Evolutionary conservation across 2,797 vertebrate species (phyloP), one percentile per base, ranked within the genome.

Genomic region (Anomalospiza imberbis): DNA sequence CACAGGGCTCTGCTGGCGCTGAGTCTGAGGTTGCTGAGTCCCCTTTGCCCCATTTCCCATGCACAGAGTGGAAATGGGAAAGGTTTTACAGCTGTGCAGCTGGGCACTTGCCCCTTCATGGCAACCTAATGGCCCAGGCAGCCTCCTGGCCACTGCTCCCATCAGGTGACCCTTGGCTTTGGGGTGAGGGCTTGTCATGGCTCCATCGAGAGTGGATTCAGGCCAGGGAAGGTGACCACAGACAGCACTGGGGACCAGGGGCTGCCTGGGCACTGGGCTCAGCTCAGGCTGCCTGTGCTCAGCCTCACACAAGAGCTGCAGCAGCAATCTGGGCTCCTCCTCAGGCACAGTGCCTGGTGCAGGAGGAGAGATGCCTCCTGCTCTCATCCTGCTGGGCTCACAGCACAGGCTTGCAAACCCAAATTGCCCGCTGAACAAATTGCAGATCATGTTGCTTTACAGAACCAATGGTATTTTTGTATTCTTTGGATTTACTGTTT

Each of bases 161-260:
- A 4, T 1, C 36, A 57, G 6, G 62, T 53, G 54, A 53, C 50
- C 54, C 38, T n/a, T 51, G 84, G 62, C 73, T 86, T 47, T 53
- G 40, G 44, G 28, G 1, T 25, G 68, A 70, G 44, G 19, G 53
- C 19, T 81, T 48, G 14, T 16, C n/a, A 3, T 4, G 20, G 47
- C 72, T 76, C 68, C 26, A 7, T 3, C 4, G 10, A 6, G 71
- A 53, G 47, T 8, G 15, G 50, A 13, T 19, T 29, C 1, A 6
- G 62, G 34, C 17, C 62, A 24, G 67, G 45, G 24, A n/a, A 19
- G 62, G 62, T 1, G 8, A 57, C 1, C 5, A 2, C 11, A 19
- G 40, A 0, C 12, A 17, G 40, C 0, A 0, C 1, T 63, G 62
- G 48, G 67, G 53, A 13, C 28, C 29, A 25, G 60, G 26, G 53